Conservation (phyloP, 2,113 vertebrate genomes). For the Sinocyclocheilus anophthalmus region DNA sequence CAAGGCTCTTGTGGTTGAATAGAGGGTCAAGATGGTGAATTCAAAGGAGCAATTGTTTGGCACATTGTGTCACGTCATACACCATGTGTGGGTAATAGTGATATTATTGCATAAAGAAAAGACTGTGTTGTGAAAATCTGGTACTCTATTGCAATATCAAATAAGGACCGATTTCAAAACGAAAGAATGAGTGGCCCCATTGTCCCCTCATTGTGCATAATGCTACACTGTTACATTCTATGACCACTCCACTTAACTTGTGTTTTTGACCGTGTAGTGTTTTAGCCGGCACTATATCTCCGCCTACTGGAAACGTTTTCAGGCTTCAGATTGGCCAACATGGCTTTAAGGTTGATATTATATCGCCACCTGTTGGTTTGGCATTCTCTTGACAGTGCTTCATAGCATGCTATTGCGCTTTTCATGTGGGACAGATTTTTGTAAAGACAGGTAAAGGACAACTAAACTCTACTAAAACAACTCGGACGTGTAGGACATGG, state of each 20-base stretch:
- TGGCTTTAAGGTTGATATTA: no score
- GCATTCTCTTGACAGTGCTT: no score
- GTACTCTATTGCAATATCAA: not conserved
- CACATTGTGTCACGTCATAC: not conserved
- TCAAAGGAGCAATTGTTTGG: not conserved
- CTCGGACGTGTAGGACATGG: no score
- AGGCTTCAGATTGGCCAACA: no score
- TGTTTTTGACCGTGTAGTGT: no score
- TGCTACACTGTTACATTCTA: constrained; percentile 13
- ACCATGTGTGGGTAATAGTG: not conserved
- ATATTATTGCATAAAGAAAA: not conserved
- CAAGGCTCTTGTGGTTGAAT: not conserved
- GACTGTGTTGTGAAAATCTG: not conserved
- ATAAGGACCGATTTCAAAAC: not conserved
- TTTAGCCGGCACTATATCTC: no score
- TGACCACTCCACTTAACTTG: constrained; percentile 53
- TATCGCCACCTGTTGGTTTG: no score
- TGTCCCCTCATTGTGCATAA: constrained; percentile 33
- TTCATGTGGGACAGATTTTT: no score
- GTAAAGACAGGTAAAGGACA: no score
- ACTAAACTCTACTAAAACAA: no score
- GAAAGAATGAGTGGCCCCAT: not conserved
- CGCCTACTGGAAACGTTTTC: no score
- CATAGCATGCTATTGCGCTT: no score
- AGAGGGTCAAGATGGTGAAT: not conserved